Conservation (phyloP, 2,113 vertebrate genomes). For the Esox niger region DNA sequence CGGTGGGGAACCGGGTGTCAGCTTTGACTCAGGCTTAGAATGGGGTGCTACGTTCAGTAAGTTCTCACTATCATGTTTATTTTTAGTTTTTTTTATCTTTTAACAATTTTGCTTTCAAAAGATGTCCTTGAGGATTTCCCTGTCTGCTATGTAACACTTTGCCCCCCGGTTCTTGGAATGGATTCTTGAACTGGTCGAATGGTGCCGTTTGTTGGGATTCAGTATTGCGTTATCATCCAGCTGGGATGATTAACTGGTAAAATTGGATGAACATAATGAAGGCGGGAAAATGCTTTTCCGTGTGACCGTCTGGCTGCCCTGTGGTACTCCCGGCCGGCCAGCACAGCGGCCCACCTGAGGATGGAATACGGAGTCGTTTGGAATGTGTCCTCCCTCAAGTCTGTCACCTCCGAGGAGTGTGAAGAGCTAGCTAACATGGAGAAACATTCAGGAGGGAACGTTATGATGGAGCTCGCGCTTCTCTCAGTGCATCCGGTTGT, state of each 20-base stretch:
- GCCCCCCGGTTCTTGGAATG: conserved; percentile 28
- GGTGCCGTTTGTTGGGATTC: conserved; percentile 35
- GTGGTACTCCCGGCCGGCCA: conserved; percentile 4
- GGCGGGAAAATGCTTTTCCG: neutral
- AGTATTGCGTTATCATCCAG: neutral
- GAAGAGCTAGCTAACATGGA: too few species aligned
- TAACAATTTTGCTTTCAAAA: conserved; percentile 47
- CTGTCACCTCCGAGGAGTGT: too few species aligned
- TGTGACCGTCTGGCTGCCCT: conserved; percentile 13
- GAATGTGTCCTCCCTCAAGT: neutral
- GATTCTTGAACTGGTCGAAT: conserved; percentile 25
- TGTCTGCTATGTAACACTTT: conserved; percentile 53
- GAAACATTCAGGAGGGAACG: neutral
- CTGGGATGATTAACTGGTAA: neutral
- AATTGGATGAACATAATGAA: conserved; percentile 35
- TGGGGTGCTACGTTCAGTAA: conserved; percentile 70
- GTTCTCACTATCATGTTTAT: conserved; percentile 49
- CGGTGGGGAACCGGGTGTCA: too few species aligned
- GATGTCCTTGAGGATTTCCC: conserved; percentile 45
- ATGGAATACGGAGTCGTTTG: too few species aligned
- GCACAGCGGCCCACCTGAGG: too few species aligned
- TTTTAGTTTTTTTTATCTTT: conserved; percentile 60
- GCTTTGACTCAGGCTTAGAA: neutral
- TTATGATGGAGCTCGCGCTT: conserved; percentile 30
- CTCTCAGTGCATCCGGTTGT: conserved; percentile 24